These are phyloP conservation scores for Caiman crocodilus DNA, from an alignment of 2,797 vertebrate species.

Conservation along the genomic window DNA sequence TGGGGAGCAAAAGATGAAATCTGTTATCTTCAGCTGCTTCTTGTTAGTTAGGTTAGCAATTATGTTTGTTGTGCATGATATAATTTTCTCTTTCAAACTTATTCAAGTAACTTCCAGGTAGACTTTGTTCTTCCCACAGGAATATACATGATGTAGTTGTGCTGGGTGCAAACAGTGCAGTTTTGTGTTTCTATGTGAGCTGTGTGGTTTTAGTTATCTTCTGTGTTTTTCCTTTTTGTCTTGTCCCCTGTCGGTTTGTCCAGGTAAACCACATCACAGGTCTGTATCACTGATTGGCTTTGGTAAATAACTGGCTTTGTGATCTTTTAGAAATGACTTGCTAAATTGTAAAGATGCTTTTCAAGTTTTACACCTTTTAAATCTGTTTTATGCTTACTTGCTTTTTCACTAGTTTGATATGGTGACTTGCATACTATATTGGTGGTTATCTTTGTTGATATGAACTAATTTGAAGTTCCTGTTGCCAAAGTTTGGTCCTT, in stretches of 20 bases:
- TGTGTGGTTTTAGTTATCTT: background rate
- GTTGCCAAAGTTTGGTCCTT: background rate
- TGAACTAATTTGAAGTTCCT: background rate
- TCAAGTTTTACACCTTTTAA: background rate
- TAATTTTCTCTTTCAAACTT: background rate
- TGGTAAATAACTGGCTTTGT: background rate
- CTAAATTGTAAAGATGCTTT: background rate
- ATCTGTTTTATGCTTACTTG: background rate
- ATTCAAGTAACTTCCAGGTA: background rate
- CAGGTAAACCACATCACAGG: constrained; percentile 14
- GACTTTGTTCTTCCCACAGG: background rate
- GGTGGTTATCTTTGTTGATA: background rate
- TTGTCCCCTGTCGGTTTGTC: constrained; percentile 16
- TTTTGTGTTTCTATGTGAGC: background rate
- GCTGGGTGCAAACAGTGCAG: background rate
- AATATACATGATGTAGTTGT: background rate
- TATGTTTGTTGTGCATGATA: background rate
- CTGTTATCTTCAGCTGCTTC: background rate
- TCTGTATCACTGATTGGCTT: background rate
- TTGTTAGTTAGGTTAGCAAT: background rate
- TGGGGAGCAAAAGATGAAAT: background rate
- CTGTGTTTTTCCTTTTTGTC: constrained; percentile 7
- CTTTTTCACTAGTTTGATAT: background rate
- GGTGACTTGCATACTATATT: background rate
- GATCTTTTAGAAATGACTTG: background rate